Conservation (phyloP, 2,888 invertebrate genomes). For the Macaria notata region DNA sequence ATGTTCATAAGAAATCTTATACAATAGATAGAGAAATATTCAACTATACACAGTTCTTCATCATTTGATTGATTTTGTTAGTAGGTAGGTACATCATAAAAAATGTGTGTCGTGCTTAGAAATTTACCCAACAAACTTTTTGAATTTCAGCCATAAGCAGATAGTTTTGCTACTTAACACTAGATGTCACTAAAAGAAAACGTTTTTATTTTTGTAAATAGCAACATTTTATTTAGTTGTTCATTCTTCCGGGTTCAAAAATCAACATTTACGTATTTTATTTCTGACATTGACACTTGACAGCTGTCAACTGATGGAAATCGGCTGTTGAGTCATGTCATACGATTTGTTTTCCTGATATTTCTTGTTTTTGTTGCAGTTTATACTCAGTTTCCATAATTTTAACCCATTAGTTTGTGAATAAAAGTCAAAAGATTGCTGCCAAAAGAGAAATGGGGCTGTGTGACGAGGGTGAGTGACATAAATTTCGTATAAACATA, state of each 20-base stretch:
- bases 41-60: too few relatives aligned
- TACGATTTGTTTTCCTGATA: conserved; percentile 17
- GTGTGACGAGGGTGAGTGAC: conserved; percentile 70
- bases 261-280: neutral
- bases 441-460: conserved; percentile 57
- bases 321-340: conserved; percentile 21
- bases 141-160: too few relatives aligned
- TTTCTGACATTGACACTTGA: conserved; percentile 39
- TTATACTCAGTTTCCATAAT: conserved; percentile 2
- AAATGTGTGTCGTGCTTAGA: too few relatives aligned
- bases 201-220: neutral
- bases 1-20: too few relatives aligned
- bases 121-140: too few relatives aligned
- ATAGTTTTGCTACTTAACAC: conserved; percentile 13
- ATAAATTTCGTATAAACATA: conserved; percentile 32
- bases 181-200: conserved; percentile 29
- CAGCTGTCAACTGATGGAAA: conserved; percentile 37
- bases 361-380: conserved; percentile 8
- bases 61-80: too few relatives aligned
- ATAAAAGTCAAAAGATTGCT: conserved; percentile 19
- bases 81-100: too few relatives aligned
- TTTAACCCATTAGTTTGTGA: neutral
- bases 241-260: conserved; percentile 36
- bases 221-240: neutral
- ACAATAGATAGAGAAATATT: too few relatives aligned